These are phyloP conservation scores for Balanococcus diminutus DNA, from an alignment of 2,888 invertebrate genomes.

Conservation along the genomic window DNA sequence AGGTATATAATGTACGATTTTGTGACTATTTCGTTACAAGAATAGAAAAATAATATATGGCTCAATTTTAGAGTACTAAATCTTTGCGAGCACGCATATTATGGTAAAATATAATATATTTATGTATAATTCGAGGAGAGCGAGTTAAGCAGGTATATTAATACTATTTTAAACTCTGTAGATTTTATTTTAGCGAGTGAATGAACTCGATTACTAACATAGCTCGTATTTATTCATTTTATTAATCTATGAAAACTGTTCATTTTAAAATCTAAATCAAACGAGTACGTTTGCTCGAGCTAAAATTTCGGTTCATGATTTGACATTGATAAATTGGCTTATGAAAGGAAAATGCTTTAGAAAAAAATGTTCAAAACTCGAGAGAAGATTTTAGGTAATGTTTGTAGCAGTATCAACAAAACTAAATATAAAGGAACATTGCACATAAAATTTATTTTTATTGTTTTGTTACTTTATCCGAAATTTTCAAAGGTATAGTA, in stretches of 20 bases:
- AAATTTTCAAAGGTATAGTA: too few species aligned
- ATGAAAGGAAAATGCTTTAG: not conserved
- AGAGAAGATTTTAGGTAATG: not conserved
- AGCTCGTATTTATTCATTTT: not conserved
- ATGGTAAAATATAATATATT: not conserved
- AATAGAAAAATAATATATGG: not conserved
- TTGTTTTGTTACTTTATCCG: not conserved
- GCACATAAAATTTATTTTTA: not conserved
- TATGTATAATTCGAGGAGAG: not conserved
- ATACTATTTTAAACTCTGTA: not conserved
- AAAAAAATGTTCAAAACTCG: not conserved
- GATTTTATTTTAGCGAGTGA: not conserved
- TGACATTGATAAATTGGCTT: constrained; percentile 24
- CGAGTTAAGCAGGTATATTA: constrained; percentile 15
- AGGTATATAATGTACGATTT: not conserved
- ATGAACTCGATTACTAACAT: constrained; percentile 7
- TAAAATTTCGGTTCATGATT: not conserved
- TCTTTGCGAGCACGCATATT: not conserved
- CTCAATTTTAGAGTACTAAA: not conserved
- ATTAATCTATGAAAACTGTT: constrained; percentile 19
- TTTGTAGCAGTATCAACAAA: too few species aligned
- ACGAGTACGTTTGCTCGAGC: not conserved
- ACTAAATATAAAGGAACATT: too few species aligned
- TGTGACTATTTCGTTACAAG: not conserved
- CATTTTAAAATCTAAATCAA: not conserved